Conservation (phyloP, 1,140 invertebrate species). For the Helicoverpa zea region DNA sequence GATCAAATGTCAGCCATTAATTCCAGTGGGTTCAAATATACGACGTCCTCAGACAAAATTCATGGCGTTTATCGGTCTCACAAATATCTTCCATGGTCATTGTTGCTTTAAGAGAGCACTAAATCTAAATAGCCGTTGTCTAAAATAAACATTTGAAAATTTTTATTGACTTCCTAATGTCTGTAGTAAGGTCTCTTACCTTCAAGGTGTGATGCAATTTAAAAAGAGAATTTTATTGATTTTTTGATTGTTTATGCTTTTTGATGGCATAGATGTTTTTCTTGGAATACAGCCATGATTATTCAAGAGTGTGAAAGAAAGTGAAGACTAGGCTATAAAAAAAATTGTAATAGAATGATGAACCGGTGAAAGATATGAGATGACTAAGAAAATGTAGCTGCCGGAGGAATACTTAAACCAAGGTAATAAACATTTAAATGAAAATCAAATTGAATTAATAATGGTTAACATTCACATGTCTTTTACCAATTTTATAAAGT, state of each 20-base stretch:
- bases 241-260: slow-evolving; percentile 24
- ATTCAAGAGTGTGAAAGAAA: no score
- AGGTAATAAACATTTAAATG: no score
- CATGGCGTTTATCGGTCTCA: slow-evolving; percentile 31
- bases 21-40: background rate
- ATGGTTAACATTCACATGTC: no score
- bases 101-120: slow-evolving; percentile 43
- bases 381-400: no score
- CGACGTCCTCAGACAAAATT: background rate
- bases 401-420: no score
- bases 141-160: slow-evolving; percentile 39
- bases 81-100: slow-evolving; percentile 48
- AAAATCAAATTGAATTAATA: no score
- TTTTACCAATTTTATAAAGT: background rate
- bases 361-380: no score
- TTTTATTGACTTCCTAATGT: slow-evolving; percentile 49
- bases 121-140: slow-evolving; percentile 34
- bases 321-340: no score
- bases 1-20: slow-evolving; percentile 18
- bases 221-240: slow-evolving; percentile 33
- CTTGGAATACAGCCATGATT: background rate
- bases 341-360: no score
- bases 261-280: background rate
- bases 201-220: slow-evolving; percentile 7
- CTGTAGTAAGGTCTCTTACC: slow-evolving; percentile 33